Evolutionary conservation across 2,888 invertebrate genomes (phyloP).

Genomic region (Trichopoda pennipes): DNA sequence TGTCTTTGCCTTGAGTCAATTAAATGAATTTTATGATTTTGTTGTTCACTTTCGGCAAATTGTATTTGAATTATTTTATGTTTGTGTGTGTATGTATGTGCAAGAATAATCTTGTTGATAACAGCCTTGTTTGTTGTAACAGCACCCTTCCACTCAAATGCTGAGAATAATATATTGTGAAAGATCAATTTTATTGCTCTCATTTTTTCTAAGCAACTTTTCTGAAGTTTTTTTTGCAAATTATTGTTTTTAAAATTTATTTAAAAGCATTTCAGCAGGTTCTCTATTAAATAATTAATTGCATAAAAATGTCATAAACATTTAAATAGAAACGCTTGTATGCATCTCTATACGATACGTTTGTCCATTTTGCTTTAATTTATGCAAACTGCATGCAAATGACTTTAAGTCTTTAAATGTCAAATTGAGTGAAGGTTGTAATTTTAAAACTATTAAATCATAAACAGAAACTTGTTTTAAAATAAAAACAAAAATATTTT

Average conservation of each 20-base stretch:
- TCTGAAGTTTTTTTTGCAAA: not conserved
- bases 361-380: slow-evolving; percentile 7
- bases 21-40: slow-evolving; percentile 16
- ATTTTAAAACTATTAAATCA: not conserved
- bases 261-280: slow-evolving; percentile 10
- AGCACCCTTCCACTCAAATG: not conserved
- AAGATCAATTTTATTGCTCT: not conserved
- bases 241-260: not conserved
- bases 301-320: slow-evolving; percentile 27
- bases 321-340: slow-evolving; percentile 21
- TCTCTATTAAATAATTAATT: slow-evolving; percentile 42
- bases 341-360: not conserved
- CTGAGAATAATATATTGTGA: not conserved
- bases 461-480: not conserved
- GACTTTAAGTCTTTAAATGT: slow-evolving; percentile 8
- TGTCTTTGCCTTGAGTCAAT: slow-evolving; percentile 21
- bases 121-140: not conserved
- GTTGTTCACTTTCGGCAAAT: not conserved
- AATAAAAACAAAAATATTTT: no score
- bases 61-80: no score
- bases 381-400: slow-evolving; percentile 30
- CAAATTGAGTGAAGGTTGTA: slow-evolving; percentile 17
- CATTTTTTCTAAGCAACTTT: not conserved
- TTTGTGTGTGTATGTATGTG: no score
- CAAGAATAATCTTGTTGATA: not conserved